A percentile compares a stretch with the other conserved stretches of the same genome.
phyloP scores from a whole-genome alignment of 2,888 invertebrate species.

The Scaptomyza reducta region DNA sequence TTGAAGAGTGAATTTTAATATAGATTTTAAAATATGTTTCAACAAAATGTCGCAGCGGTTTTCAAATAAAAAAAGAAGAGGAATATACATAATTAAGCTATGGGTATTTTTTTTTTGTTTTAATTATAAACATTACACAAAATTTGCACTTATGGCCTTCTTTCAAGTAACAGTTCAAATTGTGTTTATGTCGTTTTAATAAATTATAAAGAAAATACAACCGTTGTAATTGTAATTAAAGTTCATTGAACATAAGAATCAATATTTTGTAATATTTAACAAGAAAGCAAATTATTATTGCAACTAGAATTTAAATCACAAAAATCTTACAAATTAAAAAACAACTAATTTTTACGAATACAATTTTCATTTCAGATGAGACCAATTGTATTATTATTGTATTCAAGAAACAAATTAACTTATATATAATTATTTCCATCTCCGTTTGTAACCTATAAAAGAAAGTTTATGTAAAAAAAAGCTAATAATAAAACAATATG shows the following conservation, averaged over 20 bases:
- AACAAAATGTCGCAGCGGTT: conserved; percentile 51
- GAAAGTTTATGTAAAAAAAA: conserved; percentile 27
- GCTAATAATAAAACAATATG: conserved; percentile 18
- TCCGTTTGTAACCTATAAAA: conserved; percentile 56
- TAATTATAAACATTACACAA: conserved; percentile 23
- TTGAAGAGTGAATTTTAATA: conserved; percentile 32
- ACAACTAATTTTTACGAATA: conserved; percentile 61
- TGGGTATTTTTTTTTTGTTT: conserved; percentile 51
- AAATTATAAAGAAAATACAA: conserved; percentile 4
- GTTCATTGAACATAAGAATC: conserved; percentile 7
- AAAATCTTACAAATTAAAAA: conserved; percentile 42
- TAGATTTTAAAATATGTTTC: conserved; percentile 28
- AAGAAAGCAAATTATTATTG: conserved; percentile 27
- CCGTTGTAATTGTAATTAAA: neutral
- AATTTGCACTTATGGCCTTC: conserved; percentile 9
- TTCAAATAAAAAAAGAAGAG: conserved; percentile 54
- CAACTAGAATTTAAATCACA: conserved; percentile 67
- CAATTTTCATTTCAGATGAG: conserved; percentile 57
- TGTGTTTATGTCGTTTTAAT: conserved; percentile 17
- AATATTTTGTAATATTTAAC: conserved; percentile 11
- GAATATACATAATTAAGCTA: conserved; percentile 50
- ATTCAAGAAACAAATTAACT: conserved; percentile 43
- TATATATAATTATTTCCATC: conserved; percentile 55
- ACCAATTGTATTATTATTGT: conserved; percentile 55
- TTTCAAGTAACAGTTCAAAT: conserved; percentile 29